These are phyloP conservation scores for Chaetodon auriga DNA, from an alignment of 2,113 vertebrate genomes.

Conservation along the genomic window DNA sequence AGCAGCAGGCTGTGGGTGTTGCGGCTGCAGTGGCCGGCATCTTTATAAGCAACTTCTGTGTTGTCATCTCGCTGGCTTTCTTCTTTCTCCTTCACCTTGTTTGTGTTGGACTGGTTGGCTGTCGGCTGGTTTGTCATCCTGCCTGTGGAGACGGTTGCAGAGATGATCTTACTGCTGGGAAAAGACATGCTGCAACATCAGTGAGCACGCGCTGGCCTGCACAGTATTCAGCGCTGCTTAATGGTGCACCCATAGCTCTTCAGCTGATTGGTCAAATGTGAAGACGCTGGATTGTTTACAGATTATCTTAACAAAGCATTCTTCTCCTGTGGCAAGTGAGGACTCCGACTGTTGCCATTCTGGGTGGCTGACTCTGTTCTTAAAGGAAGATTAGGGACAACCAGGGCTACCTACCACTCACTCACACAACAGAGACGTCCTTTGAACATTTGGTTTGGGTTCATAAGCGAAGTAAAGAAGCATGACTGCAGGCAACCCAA, in stretches of 20 bases:
- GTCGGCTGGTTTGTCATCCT: conserved; percentile 84
- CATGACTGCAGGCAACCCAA: conserved; percentile 46
- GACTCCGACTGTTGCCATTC: background rate
- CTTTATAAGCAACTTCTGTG: conserved; percentile 72
- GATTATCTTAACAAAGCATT: conserved; percentile 20
- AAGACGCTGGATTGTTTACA: conserved; percentile 21
- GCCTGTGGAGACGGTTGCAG: conserved; percentile 56
- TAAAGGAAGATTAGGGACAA: background rate
- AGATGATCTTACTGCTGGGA: background rate
- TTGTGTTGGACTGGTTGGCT: conserved; percentile 76
- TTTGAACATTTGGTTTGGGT: conserved; percentile 29
- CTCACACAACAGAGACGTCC: conserved; percentile 10
- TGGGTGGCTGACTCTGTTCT: background rate
- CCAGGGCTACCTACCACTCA: conserved; percentile 23
- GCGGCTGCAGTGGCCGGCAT: conserved; percentile 81
- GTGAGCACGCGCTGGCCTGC: background rate
- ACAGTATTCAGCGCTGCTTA: background rate
- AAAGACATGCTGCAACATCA: background rate
- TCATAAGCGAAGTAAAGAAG: conserved; percentile 28
- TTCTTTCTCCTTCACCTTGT: conserved; percentile 72
- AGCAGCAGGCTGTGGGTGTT: conserved; percentile 84
- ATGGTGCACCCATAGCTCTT: background rate
- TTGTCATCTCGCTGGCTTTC: conserved; percentile 72
- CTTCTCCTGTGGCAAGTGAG: background rate
- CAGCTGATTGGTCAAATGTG: conserved; percentile 8